Conservation (phyloP, 2,113 vertebrate species). For the Lasiurus cinereus region DNA sequence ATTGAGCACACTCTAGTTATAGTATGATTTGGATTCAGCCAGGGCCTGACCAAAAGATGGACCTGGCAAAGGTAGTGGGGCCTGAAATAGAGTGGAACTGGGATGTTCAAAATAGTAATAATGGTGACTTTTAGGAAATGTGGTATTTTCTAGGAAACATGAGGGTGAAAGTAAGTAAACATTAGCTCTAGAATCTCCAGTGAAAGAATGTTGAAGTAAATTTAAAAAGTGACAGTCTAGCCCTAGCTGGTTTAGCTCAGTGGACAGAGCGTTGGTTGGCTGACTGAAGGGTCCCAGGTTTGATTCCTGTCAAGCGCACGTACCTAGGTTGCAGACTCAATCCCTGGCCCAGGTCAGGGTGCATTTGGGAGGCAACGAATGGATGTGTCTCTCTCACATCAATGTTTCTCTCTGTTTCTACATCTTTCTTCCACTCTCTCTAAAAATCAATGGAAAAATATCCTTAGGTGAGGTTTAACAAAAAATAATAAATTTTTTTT, state of each 20-base stretch:
- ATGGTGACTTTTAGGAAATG: background rate
- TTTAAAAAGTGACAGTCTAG: conserved; percentile 34
- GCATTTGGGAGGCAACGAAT: too few species aligned
- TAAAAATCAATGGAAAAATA: too few species aligned
- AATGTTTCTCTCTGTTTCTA: too few species aligned
- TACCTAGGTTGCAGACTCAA: too few species aligned
- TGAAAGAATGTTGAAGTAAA: conserved; percentile 7
- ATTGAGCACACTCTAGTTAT: background rate
- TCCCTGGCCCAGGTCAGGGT: too few species aligned
- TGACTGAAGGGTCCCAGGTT: too few species aligned
- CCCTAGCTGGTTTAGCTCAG: background rate
- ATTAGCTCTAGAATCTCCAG: conserved; percentile 6
- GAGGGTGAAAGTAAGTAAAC: conserved; percentile 55
- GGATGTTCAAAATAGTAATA: background rate
- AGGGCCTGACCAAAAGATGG: background rate
- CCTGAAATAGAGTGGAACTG: background rate
- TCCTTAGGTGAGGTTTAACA: too few species aligned
- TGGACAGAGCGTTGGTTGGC: too few species aligned
- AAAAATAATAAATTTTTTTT: too few species aligned
- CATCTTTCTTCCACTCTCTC: too few species aligned
- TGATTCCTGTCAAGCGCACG: too few species aligned
- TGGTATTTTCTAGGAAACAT: conserved; percentile 36
- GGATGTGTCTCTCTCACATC: too few species aligned
- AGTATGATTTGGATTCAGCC: background rate
- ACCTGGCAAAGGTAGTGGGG: background rate